Percentiles rank a stretch among this genome's conserved stretches.
These are phyloP conservation scores for Engraulis encrasicolus DNA, from an alignment of 2,113 vertebrate genomes.

Conservation along the genomic window DNA sequence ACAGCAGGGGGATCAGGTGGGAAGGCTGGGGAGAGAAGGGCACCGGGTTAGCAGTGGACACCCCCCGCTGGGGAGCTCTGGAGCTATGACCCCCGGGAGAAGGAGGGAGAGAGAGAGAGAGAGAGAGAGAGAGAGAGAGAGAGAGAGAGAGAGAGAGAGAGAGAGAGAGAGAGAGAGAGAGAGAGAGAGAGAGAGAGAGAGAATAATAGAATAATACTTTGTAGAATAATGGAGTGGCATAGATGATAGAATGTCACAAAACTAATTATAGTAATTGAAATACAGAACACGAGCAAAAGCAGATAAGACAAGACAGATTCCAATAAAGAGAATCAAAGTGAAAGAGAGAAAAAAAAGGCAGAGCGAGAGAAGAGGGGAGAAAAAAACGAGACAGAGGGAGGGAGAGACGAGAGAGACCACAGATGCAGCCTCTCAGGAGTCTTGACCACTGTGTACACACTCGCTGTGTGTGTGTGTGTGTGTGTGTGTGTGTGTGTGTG, in stretches of 20 bases:
- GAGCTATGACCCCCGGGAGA: background rate
- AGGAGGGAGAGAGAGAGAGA: background rate
- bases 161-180: background rate
- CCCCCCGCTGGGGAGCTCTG: background rate
- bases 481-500: background rate
- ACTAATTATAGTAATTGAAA: no score
- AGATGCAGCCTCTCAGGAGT: background rate
- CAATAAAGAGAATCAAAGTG: background rate
- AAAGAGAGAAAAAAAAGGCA: background rate
- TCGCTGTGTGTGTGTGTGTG: background rate
- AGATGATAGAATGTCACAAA: no score
- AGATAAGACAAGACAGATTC: no score
- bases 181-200: background rate
- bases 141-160: background rate
- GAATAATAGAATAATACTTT: no score
- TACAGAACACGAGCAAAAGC: no score
- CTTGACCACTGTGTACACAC: background rate
- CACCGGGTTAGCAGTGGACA: background rate
- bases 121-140: background rate
- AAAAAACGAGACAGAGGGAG: background rate
- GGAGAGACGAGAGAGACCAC: background rate
- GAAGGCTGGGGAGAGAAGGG: background rate
- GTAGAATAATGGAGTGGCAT: no score
- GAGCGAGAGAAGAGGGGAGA: background rate
- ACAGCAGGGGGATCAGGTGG: constrained; percentile 2